Conservation (phyloP, 2,113 vertebrate species). For the Turnix velox region DNA sequence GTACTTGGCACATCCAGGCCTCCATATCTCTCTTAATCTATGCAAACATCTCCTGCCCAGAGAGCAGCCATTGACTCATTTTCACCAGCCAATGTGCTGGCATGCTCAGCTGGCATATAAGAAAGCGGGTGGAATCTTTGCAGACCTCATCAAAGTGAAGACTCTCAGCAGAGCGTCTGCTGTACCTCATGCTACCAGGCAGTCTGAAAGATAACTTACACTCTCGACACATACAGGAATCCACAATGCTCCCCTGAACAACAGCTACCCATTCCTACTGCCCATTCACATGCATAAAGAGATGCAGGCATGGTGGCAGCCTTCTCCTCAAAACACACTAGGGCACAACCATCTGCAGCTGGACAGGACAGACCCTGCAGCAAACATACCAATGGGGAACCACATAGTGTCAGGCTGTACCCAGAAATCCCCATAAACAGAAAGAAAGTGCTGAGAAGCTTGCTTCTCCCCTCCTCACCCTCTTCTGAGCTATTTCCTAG, state of each 20-base stretch:
- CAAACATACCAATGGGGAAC: not conserved
- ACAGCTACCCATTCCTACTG: not conserved
- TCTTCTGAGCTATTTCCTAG: not conserved
- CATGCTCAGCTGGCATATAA: not conserved
- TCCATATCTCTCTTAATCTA: not conserved
- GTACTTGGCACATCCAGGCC: not conserved
- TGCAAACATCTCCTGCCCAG: not conserved
- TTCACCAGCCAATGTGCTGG: not conserved
- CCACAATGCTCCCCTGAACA: not conserved
- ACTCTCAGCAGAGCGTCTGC: not conserved
- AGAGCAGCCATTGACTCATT: not conserved
- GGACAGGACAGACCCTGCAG: not conserved
- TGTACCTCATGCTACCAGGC: not conserved
- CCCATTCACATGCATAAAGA: accelerated
- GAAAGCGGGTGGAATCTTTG: not conserved
- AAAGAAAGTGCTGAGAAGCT: not conserved
- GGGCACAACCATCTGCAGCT: not conserved
- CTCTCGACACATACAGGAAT: not conserved
- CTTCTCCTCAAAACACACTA: not conserved
- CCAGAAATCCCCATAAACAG: not conserved
- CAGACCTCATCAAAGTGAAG: not conserved
- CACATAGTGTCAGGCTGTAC: not conserved
- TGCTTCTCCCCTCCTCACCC: not conserved
- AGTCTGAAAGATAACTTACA: not conserved
- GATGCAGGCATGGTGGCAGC: not conserved